These are phyloP conservation scores for Macaria liturata DNA, from an alignment of 2,888 invertebrate species.

Conservation along the genomic window DNA sequence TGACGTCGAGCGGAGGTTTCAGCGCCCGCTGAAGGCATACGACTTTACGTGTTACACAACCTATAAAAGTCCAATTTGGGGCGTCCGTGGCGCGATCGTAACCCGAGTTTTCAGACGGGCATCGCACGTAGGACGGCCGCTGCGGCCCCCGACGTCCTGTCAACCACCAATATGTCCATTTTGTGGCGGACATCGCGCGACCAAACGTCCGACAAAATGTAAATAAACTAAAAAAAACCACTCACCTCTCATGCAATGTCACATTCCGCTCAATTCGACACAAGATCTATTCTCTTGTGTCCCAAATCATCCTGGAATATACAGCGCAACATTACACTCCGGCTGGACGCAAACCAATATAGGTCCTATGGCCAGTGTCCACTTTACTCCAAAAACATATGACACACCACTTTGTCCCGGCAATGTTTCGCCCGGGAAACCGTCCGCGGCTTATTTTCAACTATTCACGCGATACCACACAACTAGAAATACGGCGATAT, in stretches of 20 bases:
- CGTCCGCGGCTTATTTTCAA: slow-evolving; percentile 60
- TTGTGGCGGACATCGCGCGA: slow-evolving; percentile 62
- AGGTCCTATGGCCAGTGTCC: slow-evolving; percentile 80
- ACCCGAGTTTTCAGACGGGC: slow-evolving; percentile 46
- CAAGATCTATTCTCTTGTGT: slow-evolving; percentile 73
- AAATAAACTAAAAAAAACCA: slow-evolving; percentile 74
- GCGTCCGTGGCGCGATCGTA: slow-evolving; percentile 38
- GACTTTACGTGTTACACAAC: slow-evolving; percentile 66
- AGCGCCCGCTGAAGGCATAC: slow-evolving; percentile 17
- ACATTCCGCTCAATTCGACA: slow-evolving; percentile 82
- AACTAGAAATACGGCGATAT: slow-evolving; percentile 68
- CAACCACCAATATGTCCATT: slow-evolving; percentile 70
- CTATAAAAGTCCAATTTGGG: slow-evolving; percentile 43
- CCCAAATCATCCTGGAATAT: slow-evolving; percentile 78
- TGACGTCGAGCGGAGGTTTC: slow-evolving; percentile 24
- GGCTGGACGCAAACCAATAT: slow-evolving; percentile 80
- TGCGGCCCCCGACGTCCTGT: slow-evolving; percentile 59
- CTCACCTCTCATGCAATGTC: slow-evolving; percentile 83
- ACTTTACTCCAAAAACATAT: slow-evolving; percentile 80
- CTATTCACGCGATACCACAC: slow-evolving; percentile 68
- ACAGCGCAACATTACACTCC: slow-evolving; percentile 78
- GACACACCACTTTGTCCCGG: slow-evolving; percentile 75
- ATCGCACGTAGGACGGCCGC: slow-evolving; percentile 51
- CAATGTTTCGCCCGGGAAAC: slow-evolving; percentile 60
- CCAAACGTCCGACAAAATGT: slow-evolving; percentile 65